These are phyloP conservation scores for Aplocera efformata DNA, from an alignment of 2,888 invertebrate genomes.

Conservation along the genomic window DNA sequence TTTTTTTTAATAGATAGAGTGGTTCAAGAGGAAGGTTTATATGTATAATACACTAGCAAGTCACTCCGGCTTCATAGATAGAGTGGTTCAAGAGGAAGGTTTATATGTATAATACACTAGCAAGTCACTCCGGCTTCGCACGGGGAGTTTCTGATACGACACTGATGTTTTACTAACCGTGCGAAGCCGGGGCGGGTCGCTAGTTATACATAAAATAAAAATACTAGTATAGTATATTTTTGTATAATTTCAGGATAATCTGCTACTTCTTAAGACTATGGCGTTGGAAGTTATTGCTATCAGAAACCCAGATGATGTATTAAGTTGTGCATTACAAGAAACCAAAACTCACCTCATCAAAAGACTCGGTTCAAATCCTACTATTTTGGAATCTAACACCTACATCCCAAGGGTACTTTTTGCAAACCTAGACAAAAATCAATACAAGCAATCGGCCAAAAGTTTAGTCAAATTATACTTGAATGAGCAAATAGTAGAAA, in stretches of 20 bases:
- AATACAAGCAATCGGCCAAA: slow-evolving; percentile 54
- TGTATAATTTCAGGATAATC: slow-evolving; percentile 60
- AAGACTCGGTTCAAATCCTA: slow-evolving; percentile 40
- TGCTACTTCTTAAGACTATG: slow-evolving; percentile 57
- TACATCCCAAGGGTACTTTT: slow-evolving; percentile 51
- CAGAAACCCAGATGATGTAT: slow-evolving; percentile 27
- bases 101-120: no score
- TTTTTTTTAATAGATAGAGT: no score
- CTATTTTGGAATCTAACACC: slow-evolving; percentile 38
- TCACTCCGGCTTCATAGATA: no score
- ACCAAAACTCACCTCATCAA: slow-evolving; percentile 56
- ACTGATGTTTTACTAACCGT: no score
- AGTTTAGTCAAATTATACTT: slow-evolving; percentile 47
- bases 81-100: no score
- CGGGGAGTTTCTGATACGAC: no score
- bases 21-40: no score
- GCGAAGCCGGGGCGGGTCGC: no score
- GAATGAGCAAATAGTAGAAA: slow-evolving; percentile 32
- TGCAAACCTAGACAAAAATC: slow-evolving; percentile 48
- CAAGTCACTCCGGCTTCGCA: no score
- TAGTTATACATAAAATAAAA: no score
- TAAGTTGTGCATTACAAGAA: slow-evolving; percentile 26
- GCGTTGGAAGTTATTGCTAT: slow-evolving; percentile 42
- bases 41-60: no score
- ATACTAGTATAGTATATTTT: no score